Percentiles rank a stretch among this genome's conserved stretches.
Evolutionary conservation across 2,797 vertebrate genomes (phyloP).

Genomic region (Sebastes cheni): DNA sequence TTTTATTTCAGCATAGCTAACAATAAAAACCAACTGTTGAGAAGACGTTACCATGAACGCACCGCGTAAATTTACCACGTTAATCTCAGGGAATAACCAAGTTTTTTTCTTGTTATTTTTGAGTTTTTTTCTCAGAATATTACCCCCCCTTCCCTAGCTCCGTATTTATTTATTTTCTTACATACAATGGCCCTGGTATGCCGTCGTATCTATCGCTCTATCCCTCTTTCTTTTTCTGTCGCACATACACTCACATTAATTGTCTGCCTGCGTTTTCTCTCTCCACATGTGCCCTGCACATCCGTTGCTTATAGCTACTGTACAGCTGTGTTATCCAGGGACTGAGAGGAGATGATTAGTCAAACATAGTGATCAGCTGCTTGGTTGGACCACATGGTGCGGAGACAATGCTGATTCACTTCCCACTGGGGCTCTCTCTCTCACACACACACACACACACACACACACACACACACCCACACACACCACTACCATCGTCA

Average conservation of each 20-base stretch:
- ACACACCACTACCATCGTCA: not conserved
- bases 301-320: not conserved
- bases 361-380: not conserved
- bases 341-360: slow-evolving; percentile 3
- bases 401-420: not conserved
- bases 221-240: not conserved
- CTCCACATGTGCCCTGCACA: not conserved
- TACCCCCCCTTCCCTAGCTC: no score
- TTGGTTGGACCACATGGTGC: not conserved
- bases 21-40: no score
- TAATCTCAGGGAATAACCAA: no score
- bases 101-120: no score
- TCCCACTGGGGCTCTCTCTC: not conserved
- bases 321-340: slow-evolving; percentile 1
- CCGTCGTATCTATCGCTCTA: no score
- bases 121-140: no score
- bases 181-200: no score
- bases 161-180: no score
- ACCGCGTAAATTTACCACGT: no score
- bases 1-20: no score
- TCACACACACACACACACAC: not conserved
- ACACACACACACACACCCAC: not conserved
- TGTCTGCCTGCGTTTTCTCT: not conserved
- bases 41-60: no score
- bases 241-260: not conserved